Base-by-base conservation (phyloP, 2,797 vertebrate species). In the Cuculus canorus region DNA sequence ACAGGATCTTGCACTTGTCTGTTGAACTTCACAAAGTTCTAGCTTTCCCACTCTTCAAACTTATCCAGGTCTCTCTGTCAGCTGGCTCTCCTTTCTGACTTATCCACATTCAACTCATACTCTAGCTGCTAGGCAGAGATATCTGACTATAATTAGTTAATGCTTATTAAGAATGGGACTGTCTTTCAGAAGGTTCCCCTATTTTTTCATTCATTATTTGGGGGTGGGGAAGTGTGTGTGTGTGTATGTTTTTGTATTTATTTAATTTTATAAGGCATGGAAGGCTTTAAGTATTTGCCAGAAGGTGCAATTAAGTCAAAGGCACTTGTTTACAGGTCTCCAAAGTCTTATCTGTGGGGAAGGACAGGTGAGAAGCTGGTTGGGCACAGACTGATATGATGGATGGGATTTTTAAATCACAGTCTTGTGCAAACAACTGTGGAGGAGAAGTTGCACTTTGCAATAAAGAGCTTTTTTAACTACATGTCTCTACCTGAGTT, bases 81-180 rank as follows among this genome's bases (percentile, higher is more conserved):
- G 71, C 32, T 5, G 4, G 2, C 15, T 43, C 4, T 57, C 10
- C 28, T 35, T 75, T 66, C 23, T 59, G 32, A 23, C 0, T 0
- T 50, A 25, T 35, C 18, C 35, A 33, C 19, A 27, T 61, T 45
- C 2, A 4, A 35, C 25, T 47, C 13, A 6, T 18, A 9, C 8
- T 76, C 13, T 23, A 9, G 5, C 13, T 79, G 16, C 11, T 32
- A 48, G 24, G 10, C 30, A 65, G 41, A 54, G 22, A 47, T 59
- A 21, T 4, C 11, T 43, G 9, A 14, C 14, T 65, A 13, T 71
- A n/a, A 77, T 50, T 72, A 60, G 24, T 23, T n/a, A 64, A 22
- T 12, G 10, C 8, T 72, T 54, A 32, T 50, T 50, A 70, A 66
- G 1, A 33, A 27, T 72, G 37, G 41, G 5, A 15, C 13, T 57